Evolutionary conservation across 2,113 vertebrate species (phyloP), one percentile per base, ranked within the genome.

Genomic region (Gallinago paraguaiae): DNA sequence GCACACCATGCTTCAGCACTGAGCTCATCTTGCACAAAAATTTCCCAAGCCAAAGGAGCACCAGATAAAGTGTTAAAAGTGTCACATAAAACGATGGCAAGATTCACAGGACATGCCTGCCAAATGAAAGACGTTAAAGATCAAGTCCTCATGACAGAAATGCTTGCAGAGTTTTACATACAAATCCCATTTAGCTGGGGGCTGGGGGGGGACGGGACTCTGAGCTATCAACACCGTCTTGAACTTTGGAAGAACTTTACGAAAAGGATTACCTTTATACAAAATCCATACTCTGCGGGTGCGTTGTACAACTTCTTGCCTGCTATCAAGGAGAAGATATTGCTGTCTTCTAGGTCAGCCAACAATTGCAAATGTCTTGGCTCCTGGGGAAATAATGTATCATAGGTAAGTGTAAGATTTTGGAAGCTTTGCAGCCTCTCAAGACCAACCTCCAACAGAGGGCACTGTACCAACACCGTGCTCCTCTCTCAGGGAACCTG

Each of bases 291-390:
- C 92, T 99, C 99, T 22, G 99, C 99, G 41, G 99, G 99, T 4
- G 99, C 98, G 24, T 97, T 97, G 86, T 99, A 98, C 96, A 99
- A 97, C 97, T 99, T 99, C 96, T 98, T 99, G 95, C 98, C 98
- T 6, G 98, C 94, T 77, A 98, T 98, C 96, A 99, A 97, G 0
- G 98, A 99, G 97, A 99, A 99, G 96, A 99, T 96, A 97, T 98
- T 99, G 97, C 98, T 99, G 92, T 99, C 99, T 91, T 99, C 99
- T 79, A 99, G 94, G 97, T 99, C 99, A 25, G 99, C 99, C 71
- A 99, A 97, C 92, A 99, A 97, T 91, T 99, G 99, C 96, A 99
- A 97, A 97, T 99, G 99, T 92, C 99, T 98, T 93, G 99, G 99
- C 94, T 99, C 99, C 99, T 99, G 96, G 23, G 86, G 75, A 97